These are phyloP conservation scores for Apamea epomidion DNA, from an alignment of 2,888 invertebrate genomes.

Conservation along the genomic window DNA sequence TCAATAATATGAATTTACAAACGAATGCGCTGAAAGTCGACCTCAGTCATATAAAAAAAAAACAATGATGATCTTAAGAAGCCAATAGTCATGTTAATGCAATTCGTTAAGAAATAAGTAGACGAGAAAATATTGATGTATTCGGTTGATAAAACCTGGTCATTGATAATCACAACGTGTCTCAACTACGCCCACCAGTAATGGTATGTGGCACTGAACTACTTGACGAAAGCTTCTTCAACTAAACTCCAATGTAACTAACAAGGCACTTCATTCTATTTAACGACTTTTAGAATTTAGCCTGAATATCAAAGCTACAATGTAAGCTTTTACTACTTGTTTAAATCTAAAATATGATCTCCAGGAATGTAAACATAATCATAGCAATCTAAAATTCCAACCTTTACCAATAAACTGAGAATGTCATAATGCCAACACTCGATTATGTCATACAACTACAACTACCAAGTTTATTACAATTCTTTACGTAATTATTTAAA, in stretches of 20 bases:
- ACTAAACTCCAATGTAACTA: constrained; percentile 9
- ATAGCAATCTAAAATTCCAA: constrained; percentile 43
- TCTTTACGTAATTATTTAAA: constrained; percentile 60
- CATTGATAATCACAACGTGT: constrained; percentile 48
- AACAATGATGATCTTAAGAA: not conserved
- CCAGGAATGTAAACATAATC: constrained; percentile 13
- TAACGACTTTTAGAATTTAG: not conserved
- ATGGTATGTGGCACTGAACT: constrained; percentile 55
- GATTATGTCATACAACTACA: constrained; percentile 64
- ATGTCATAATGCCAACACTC: constrained; percentile 43
- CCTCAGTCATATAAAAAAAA: not conserved
- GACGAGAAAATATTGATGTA: constrained; percentile 57
- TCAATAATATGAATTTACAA: not conserved
- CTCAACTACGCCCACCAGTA: constrained; percentile 51
- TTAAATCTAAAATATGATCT: constrained; percentile 4
- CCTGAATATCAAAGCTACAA: not conserved
- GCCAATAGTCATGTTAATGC: constrained; percentile 19
- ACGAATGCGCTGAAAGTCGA: not conserved
- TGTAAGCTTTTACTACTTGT: not conserved
- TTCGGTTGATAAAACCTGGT: constrained; percentile 56
- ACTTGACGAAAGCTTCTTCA: constrained; percentile 57
- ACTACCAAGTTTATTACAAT: constrained; percentile 52
- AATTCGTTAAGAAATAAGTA: constrained; percentile 10
- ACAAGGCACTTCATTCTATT: constrained; percentile 14
- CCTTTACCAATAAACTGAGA: constrained; percentile 46